A percentile compares a stretch with the other conserved stretches of the same genome.
Conservation (phyloP, 2,888 invertebrate species). For the Cremastinae sp. region DNA sequence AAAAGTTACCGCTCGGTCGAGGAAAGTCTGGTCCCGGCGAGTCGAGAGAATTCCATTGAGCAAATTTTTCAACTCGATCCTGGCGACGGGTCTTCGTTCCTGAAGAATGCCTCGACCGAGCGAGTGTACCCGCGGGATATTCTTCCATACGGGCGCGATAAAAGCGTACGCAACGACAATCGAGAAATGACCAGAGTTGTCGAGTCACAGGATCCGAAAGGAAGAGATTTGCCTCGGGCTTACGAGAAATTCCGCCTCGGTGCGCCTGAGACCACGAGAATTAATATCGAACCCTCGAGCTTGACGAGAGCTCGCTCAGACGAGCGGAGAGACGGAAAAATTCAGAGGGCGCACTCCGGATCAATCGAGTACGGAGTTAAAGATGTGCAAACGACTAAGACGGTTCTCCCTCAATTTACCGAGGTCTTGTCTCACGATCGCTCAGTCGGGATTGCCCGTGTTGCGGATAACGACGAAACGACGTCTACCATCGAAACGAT, state of each 20-base stretch:
- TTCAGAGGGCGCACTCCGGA: neutral
- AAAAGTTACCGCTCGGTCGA: neutral
- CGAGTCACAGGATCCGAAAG: neutral
- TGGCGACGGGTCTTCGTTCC: slow-evolving; percentile 3
- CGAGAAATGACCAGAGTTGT: slow-evolving; percentile 10
- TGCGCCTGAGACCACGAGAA: no score
- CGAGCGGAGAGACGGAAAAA: neutral
- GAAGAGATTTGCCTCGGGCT: no score
- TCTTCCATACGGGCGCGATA: neutral
- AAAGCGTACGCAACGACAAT: slow-evolving; percentile 25
- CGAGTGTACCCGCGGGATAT: slow-evolving; percentile 21
- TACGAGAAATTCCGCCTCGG: slow-evolving; percentile 3
- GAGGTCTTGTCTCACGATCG: neutral
- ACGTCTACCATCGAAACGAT: neutral
- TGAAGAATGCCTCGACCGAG: slow-evolving; percentile 5
- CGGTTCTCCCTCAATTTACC: neutral
- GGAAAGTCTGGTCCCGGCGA: neutral
- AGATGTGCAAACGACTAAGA: neutral
- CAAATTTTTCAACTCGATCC: slow-evolving; percentile 31
- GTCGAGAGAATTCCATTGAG: slow-evolving; percentile 24
- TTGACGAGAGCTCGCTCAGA: neutral
- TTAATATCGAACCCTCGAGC: neutral
- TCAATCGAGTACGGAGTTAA: neutral
- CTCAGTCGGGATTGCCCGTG: neutral
- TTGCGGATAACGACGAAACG: neutral